A percentile compares a stretch with the other conserved stretches of the same genome.
phyloP scores from a whole-genome alignment of 2,113 vertebrate genomes.

The Irena cyanogastra region DNA sequence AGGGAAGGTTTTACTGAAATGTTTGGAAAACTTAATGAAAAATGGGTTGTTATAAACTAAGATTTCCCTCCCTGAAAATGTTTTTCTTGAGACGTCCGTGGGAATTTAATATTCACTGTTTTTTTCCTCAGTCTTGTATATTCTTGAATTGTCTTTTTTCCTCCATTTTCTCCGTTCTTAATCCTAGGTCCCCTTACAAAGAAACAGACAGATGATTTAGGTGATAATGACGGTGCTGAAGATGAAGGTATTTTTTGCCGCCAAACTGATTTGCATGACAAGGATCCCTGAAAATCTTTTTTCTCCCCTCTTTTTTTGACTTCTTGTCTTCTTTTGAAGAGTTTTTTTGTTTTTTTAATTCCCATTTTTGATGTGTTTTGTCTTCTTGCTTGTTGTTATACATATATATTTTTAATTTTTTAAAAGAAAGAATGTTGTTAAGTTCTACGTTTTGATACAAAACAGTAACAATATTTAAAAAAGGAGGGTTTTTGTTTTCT shows the following conservation, averaged over 20 bases:
- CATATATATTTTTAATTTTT: constrained; percentile 75
- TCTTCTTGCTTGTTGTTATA: constrained; percentile 96
- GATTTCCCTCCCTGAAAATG: constrained; percentile 52
- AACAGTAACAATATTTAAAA: constrained; percentile 75
- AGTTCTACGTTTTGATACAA: constrained; percentile 78
- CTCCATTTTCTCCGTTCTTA: constrained; percentile 97
- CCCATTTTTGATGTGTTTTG: constrained; percentile 98
- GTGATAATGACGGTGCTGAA: constrained; percentile 99
- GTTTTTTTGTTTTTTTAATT: constrained; percentile 84
- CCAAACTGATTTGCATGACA: constrained; percentile 98
- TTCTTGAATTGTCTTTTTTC: constrained; percentile 98
- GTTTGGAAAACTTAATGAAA: constrained; percentile 15
- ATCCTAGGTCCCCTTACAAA: constrained; percentile 99
- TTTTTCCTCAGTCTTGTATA: constrained; percentile 88
- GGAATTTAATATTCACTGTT: constrained; percentile 82
- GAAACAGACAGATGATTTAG: constrained; percentile 99
- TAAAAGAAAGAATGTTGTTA: constrained; percentile 76
- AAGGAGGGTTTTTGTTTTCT: constrained; percentile 74
- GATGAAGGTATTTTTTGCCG: constrained; percentile 98
- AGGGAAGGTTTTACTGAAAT: constrained; percentile 17
- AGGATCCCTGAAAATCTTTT: constrained; percentile 85
- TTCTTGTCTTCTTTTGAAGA: constrained; percentile 98
- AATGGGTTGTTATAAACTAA: constrained; percentile 27
- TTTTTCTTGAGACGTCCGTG: constrained; percentile 73
- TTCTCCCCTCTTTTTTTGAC: constrained; percentile 94